Evolutionary conservation across 2,888 invertebrate species (phyloP), one percentile per base, ranked within the genome.

Genomic region (Autographa pulchrina): DNA sequence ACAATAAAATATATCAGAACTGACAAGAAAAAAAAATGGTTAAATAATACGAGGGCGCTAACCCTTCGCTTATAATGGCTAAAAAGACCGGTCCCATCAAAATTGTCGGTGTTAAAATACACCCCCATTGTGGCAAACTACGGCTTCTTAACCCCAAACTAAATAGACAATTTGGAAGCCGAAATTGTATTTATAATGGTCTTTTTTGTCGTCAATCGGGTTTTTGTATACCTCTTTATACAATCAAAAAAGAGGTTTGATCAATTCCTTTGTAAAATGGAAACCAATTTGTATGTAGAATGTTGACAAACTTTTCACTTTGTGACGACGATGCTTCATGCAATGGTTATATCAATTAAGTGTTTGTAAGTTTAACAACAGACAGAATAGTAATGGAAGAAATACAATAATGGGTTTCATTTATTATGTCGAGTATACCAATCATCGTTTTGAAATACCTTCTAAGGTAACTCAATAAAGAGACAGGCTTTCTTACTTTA

Each of bases 81-180:
- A 88, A 91, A 91, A 88, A 86, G 88, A 88, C 88, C 88, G 84
- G 85, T 84, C 91, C 90, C 89, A 87, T 93, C 91, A 91, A 92
- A 94, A 92, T 89, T 87, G 90, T 90, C 87, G 89, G 92, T 92
- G 94, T 94, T 94, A 95, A 94, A 93, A 93, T 92, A 94, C 94
- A 93, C 91, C 94, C 93, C 90, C 87, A 89, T 93, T 93, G 92
- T 92, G 91, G 85, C 86, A 84, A 87, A 88, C 87, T 92, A 91
- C 87, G 94, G 94, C 94, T 95, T 95, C 94, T 94, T 94, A 95
- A 92, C 94, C 93, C 93, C 90, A 88, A 89, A 88, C 91, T 89
- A 90, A 93, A 94, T 90, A 90, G 89, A 89, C 92, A 91, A 93
- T 92, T 93, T 91, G 88, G 88, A 92, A 91, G 90, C 92, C 92